phyloP scores from a whole-genome alignment of 1,140 invertebrate genomes.

The Piezodorus guildinii region DNA sequence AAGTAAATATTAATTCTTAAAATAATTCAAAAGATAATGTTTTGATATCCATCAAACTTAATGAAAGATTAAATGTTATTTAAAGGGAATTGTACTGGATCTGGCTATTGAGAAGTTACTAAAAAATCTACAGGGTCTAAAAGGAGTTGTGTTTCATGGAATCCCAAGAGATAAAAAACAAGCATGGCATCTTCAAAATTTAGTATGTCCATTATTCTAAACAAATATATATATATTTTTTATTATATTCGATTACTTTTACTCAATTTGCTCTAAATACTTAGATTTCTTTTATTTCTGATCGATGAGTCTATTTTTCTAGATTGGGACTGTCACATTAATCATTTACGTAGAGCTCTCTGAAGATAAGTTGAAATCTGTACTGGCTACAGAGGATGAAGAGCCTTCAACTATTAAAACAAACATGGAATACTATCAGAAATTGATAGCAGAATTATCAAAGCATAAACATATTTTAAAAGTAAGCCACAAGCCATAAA shows the following conservation, averaged over 20 bases:
- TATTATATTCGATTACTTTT: no score
- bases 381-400: constrained; percentile 10
- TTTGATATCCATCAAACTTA: no score
- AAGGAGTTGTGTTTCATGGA: constrained; percentile 23
- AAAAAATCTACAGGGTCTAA: constrained; percentile 13
- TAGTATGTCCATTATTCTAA: constrained; percentile 8
- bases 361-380: constrained; percentile 12
- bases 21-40: no score
- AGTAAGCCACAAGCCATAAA: constrained; percentile 6
- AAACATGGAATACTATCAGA: constrained; percentile 23
- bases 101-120: constrained; percentile 20
- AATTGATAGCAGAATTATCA: constrained; percentile 15
- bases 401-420: constrained; percentile 15
- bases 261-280: no score
- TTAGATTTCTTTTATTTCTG: no score
- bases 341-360: constrained; percentile 20
- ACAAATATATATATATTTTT: no score
- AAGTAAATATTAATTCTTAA: no score
- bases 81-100: constrained; percentile 21
- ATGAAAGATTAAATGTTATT: no score
- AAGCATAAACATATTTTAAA: constrained; percentile 21
- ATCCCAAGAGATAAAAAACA: constrained; percentile 20
- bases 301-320: not conserved
- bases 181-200: constrained; percentile 19
- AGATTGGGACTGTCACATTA: constrained; percentile 19